Evolutionary conservation across 2,113 vertebrate species (phyloP).

Genomic region (Gambusia affinis): DNA sequence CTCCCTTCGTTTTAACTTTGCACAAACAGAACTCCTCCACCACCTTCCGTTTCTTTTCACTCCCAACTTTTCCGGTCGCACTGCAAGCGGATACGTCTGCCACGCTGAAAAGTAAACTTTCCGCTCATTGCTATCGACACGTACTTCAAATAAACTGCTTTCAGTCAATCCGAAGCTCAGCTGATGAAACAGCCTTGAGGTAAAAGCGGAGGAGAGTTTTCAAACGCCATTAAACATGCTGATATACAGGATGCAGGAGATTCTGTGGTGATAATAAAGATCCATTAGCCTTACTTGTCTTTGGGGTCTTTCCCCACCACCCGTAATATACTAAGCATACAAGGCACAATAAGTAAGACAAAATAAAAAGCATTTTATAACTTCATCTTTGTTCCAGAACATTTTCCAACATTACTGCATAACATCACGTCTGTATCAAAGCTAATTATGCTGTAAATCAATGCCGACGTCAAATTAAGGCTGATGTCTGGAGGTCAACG

Average conservation of each 20-base stretch:
- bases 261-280: constrained; percentile 29
- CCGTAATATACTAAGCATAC: neutral
- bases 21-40: no score
- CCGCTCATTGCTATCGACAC: no score
- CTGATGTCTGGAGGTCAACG: constrained; percentile 52
- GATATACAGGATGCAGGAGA: constrained; percentile 36
- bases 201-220: constrained; percentile 33
- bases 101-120: no score
- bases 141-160: constrained; percentile 4
- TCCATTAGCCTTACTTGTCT: constrained; percentile 49
- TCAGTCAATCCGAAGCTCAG: constrained; percentile 28
- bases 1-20: no score
- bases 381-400: constrained; percentile 12
- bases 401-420: constrained; percentile 36
- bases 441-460: constrained; percentile 73
- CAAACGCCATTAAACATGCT: constrained; percentile 59
- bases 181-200: constrained; percentile 34
- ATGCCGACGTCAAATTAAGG: constrained; percentile 65
- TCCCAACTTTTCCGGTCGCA: no score
- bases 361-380: neutral
- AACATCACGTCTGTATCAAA: constrained; percentile 57
- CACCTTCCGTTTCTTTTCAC: no score
- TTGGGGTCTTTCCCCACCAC: constrained; percentile 27
- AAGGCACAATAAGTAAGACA: no score
- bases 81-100: no score